Conservation (phyloP, 2,888 invertebrate species). For the Priocnemis perturbator region DNA sequence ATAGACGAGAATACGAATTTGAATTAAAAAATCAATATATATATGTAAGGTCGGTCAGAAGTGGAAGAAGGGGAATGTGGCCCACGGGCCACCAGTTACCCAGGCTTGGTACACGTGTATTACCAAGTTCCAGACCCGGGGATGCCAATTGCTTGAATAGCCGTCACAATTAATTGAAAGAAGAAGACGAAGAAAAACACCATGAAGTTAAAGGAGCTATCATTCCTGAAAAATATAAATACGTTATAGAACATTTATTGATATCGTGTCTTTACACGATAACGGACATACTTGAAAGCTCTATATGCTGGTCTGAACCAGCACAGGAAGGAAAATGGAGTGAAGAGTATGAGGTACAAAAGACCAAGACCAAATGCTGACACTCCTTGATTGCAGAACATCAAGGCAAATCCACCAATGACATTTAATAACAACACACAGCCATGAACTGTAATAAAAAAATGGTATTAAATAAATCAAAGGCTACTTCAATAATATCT, state of each 20-base stretch:
- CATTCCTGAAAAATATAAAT: conserved; percentile 81
- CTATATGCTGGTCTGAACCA: conserved; percentile 99
- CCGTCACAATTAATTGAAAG: conserved; percentile 93
- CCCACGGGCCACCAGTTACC: no score
- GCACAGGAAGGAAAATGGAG: conserved; percentile 97
- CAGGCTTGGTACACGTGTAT: no score
- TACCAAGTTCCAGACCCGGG: conserved; percentile 91
- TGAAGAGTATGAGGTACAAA: conserved; percentile 92
- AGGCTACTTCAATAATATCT: conserved; percentile 16
- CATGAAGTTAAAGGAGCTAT: conserved; percentile 99
- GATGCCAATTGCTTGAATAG: conserved; percentile 93
- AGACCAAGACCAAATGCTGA: conserved; percentile 91
- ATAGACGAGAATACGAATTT: no score
- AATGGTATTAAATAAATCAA: conserved; percentile 28
- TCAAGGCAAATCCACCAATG: conserved; percentile 87
- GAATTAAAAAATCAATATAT: no score
- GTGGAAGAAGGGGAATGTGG: no score
- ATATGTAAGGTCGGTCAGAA: no score
- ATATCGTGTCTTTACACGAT: background rate
- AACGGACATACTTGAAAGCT: conserved; percentile 85
- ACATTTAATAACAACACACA: conserved; percentile 90
- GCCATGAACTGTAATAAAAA: conserved; percentile 87
- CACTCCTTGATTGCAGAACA: conserved; percentile 80
- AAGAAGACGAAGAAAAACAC: conserved; percentile 99
- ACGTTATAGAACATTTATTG: conserved; percentile 9